Evolutionary conservation across 2,888 invertebrate species (phyloP).

Genomic region (Campoplex nolae): DNA sequence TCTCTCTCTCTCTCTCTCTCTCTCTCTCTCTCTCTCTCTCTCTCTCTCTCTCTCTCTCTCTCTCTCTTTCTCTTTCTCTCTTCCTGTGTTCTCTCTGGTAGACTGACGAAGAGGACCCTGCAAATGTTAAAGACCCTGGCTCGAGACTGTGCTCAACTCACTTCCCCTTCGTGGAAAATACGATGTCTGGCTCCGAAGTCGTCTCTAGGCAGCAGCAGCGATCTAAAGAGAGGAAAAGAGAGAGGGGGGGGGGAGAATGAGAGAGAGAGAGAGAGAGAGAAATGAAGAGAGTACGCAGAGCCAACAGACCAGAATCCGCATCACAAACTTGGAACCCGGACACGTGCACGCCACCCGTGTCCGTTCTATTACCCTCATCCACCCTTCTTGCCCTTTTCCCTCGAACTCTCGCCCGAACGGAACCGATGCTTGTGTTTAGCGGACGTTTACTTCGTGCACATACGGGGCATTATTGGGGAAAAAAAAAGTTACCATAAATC

Average conservation of each 20-base stretch:
- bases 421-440: conserved; percentile 41
- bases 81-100: conserved; percentile 8
- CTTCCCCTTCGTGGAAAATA: conserved; percentile 63
- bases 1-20: conserved; percentile 9
- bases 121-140: conserved; percentile 66
- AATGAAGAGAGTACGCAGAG: conserved; percentile 33
- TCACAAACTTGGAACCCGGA: conserved; percentile 60
- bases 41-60: conserved; percentile 8
- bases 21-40: conserved; percentile 4
- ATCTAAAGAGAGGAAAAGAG: neutral
- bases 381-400: conserved; percentile 30
- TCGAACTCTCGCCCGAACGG: conserved; percentile 23
- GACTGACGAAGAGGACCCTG: conserved; percentile 39
- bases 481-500: conserved; percentile 21
- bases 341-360: conserved; percentile 68
- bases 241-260: too few relatives aligned
- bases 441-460: conserved; percentile 50
- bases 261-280: neutral
- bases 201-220: conserved; percentile 27
- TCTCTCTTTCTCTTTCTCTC: conserved; percentile 32
- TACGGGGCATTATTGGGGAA: neutral
- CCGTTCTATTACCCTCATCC: conserved; percentile 53
- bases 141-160: conserved; percentile 38
- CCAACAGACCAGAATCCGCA: conserved; percentile 62
- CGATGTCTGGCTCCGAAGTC: conserved; percentile 58